These are phyloP conservation scores for Antedon mediterranea DNA, from an alignment of 53 echinoderm and acorn worm genomes.

Conservation along the genomic window DNA sequence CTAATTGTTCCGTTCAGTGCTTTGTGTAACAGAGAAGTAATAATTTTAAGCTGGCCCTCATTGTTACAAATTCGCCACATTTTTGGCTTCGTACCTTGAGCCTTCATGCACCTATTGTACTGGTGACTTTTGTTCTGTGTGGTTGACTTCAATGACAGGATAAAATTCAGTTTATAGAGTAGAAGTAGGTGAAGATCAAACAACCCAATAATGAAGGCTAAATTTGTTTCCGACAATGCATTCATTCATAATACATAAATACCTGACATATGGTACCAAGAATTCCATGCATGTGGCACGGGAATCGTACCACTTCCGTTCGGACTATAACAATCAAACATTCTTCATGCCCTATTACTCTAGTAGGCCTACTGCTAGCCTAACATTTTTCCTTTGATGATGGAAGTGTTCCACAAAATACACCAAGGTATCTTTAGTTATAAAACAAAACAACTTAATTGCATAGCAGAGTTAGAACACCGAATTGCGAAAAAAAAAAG, in stretches of 20 bases:
- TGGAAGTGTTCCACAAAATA: too few species aligned
- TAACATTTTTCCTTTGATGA: too few species aligned
- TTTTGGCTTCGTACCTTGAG: background rate
- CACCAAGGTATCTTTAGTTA: too few species aligned
- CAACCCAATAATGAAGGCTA: background rate
- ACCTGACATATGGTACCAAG: background rate
- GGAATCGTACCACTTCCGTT: background rate
- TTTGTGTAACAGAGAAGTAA: too few species aligned
- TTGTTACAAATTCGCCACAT: background rate
- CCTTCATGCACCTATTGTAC: background rate
- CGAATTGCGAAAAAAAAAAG: too few species aligned
- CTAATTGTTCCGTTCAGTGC: too few species aligned
- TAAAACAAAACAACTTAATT: too few species aligned
- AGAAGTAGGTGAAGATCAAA: background rate
- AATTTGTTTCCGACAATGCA: background rate
- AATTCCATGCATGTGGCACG: background rate
- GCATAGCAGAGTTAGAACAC: too few species aligned
- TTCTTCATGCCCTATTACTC: too few species aligned
- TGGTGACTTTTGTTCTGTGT: background rate
- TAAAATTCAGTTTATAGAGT: background rate
- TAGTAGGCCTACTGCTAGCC: too few species aligned
- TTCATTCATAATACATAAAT: background rate
- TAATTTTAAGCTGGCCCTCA: too few species aligned
- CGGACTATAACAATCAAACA: too few species aligned
- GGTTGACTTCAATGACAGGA: background rate